A percentile compares a stretch with the other conserved stretches of the same genome.
phyloP scores from a whole-genome alignment of 2,888 invertebrate species.

The Andrena bucephala region DNA sequence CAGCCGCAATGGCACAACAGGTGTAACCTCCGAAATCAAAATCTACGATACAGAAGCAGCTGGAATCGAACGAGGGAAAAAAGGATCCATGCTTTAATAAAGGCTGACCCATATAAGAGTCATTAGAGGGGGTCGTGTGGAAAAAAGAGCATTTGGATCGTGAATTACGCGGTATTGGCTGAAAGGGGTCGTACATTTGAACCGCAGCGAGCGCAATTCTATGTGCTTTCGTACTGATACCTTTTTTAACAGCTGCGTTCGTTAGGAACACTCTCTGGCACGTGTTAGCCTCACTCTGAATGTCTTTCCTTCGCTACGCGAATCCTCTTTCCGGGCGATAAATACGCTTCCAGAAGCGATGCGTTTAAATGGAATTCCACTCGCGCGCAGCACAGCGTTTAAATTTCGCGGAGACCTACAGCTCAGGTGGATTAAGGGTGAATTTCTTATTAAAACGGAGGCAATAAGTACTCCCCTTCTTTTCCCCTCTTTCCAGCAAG shows the following conservation, averaged over 20 bases:
- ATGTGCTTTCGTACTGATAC: background rate
- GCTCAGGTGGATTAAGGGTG: conserved; percentile 11
- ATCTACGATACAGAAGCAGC: conserved; percentile 15
- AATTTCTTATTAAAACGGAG: conserved; percentile 6
- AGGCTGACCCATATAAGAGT: conserved; percentile 51
- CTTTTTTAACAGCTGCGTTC: background rate
- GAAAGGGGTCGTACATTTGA: conserved; percentile 5
- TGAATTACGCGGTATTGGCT: conserved; percentile 40
- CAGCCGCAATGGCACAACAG: conserved; percentile 5
- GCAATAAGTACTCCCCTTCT: background rate
- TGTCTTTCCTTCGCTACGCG: background rate
- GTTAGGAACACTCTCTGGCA: background rate
- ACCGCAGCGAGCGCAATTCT: conserved; percentile 5
- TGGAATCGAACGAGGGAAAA: background rate
- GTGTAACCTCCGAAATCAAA: conserved; percentile 26
- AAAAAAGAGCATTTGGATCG: conserved; percentile 43
- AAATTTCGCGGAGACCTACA: background rate
- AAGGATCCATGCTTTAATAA: conserved; percentile 41
- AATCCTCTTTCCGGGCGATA: background rate
- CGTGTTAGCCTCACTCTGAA: background rate
- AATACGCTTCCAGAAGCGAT: background rate
- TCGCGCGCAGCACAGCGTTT: background rate
- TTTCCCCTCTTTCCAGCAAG: background rate
- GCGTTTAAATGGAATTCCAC: background rate
- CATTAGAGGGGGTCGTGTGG: conserved; percentile 38